Conservation (phyloP, 2,888 invertebrate species). For the Melieria crassipennis region DNA sequence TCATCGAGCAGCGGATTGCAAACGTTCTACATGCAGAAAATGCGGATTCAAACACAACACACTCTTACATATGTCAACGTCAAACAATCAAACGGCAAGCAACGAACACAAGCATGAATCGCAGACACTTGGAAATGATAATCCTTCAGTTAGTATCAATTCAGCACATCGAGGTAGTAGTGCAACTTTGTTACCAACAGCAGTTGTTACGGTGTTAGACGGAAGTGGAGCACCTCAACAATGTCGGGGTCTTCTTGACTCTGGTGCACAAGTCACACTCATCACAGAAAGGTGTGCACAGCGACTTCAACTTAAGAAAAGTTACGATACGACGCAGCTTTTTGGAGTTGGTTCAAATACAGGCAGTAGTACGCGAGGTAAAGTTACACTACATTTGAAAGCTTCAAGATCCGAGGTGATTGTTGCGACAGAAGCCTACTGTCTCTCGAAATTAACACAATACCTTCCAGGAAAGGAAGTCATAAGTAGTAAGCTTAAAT, state of each 20-base stretch:
- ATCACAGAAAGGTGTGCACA: no score
- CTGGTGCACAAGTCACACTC: no score
- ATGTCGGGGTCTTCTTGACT: no score
- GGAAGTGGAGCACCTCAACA: no score
- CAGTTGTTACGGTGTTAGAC: no score
- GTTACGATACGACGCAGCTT: no score
- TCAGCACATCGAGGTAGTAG: no score
- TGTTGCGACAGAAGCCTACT: constrained; percentile 25
- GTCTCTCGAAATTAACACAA: constrained; percentile 31
- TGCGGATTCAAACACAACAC: constrained; percentile 34
- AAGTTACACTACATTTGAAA: constrained; percentile 25
- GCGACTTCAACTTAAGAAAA: no score
- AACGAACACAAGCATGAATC: neutral
- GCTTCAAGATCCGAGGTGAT: neutral
- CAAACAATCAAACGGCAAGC: neutral
- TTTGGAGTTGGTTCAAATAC: constrained; percentile 31
- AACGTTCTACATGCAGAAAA: constrained; percentile 25
- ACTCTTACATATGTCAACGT: constrained; percentile 22
- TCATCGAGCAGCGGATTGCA: constrained; percentile 33
- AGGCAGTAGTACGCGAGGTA: constrained; percentile 26
- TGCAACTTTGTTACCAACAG: no score
- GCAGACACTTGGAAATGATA: no score
- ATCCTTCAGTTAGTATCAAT: no score
- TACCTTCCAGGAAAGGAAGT: constrained; percentile 25
- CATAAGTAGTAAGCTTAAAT: constrained; percentile 8